These are phyloP conservation scores for Stratiomys singularior DNA, from an alignment of 2,888 invertebrate genomes.

Conservation along the genomic window DNA sequence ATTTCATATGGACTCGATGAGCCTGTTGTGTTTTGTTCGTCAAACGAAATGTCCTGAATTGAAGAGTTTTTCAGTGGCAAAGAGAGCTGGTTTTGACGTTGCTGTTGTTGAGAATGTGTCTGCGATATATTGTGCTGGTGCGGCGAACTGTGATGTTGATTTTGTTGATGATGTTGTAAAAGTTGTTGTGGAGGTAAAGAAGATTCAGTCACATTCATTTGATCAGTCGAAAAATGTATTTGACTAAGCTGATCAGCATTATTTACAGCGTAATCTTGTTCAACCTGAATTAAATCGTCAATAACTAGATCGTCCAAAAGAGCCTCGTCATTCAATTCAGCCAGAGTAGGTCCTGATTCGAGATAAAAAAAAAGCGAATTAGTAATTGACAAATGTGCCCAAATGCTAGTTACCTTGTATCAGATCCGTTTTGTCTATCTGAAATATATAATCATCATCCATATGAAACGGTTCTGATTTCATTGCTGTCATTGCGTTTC, in stretches of 20 bases:
- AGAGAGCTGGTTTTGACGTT: constrained; percentile 52
- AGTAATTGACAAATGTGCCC: too few species aligned
- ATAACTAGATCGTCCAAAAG: constrained; percentile 84
- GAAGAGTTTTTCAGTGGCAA: constrained; percentile 52
- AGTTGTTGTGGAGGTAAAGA: constrained; percentile 60
- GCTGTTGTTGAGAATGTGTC: constrained; percentile 54
- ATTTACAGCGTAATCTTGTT: constrained; percentile 47
- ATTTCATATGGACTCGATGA: constrained; percentile 64
- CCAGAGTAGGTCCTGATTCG: constrained; percentile 83
- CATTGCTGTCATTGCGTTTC: constrained; percentile 64
- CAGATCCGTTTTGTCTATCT: constrained; percentile 87
- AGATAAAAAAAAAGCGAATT: not conserved
- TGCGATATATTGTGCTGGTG: constrained; percentile 51
- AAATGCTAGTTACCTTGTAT: constrained; percentile 68
- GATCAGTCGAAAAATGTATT: constrained; percentile 57
- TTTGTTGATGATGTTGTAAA: constrained; percentile 58
- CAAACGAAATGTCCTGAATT: constrained; percentile 50
- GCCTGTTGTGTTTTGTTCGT: constrained; percentile 57
- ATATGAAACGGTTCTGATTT: constrained; percentile 75
- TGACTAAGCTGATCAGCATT: constrained; percentile 55
- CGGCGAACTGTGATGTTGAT: constrained; percentile 54
- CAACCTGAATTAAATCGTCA: constrained; percentile 73
- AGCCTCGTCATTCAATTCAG: constrained; percentile 86
- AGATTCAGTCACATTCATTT: constrained; percentile 58
- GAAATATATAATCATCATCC: constrained; percentile 90